These are phyloP conservation scores for Leptinotarsa lineolata DNA, from an alignment of 1,140 invertebrate species.

Conservation along the genomic window DNA sequence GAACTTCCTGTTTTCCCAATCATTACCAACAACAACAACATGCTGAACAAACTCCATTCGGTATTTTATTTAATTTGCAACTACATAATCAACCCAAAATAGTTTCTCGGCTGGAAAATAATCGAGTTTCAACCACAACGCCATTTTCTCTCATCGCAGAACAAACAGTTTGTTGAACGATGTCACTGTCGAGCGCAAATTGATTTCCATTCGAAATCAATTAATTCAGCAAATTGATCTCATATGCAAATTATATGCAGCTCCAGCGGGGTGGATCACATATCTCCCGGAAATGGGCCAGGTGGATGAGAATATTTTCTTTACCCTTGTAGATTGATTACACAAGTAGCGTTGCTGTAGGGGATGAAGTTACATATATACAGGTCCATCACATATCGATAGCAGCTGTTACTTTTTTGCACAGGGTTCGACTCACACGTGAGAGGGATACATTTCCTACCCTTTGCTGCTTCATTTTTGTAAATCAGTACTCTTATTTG, in stretches of 20 bases:
- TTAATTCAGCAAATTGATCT: not conserved
- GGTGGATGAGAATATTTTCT: not conserved
- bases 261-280: not conserved
- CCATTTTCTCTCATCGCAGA: not conserved
- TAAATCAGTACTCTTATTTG: no score
- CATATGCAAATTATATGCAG: not conserved
- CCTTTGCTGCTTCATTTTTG: no score
- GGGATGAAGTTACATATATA: no score
- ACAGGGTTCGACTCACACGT: no score
- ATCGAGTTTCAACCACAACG: not conserved
- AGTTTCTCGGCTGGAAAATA: not conserved
- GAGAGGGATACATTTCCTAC: no score
- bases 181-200: not conserved
- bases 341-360: not conserved
- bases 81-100: not conserved
- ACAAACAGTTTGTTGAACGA: not conserved
- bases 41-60: not conserved
- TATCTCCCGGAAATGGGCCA: not conserved
- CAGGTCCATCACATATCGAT: no score
- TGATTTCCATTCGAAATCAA: not conserved
- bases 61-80: not conserved
- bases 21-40: not conserved
- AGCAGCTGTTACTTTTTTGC: no score
- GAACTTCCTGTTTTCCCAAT: not conserved
- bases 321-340: not conserved